A percentile compares a stretch with the other conserved stretches of the same genome.
Conservation (phyloP, 2,113 vertebrate genomes). For the Ochotona curzoniae region DNA sequence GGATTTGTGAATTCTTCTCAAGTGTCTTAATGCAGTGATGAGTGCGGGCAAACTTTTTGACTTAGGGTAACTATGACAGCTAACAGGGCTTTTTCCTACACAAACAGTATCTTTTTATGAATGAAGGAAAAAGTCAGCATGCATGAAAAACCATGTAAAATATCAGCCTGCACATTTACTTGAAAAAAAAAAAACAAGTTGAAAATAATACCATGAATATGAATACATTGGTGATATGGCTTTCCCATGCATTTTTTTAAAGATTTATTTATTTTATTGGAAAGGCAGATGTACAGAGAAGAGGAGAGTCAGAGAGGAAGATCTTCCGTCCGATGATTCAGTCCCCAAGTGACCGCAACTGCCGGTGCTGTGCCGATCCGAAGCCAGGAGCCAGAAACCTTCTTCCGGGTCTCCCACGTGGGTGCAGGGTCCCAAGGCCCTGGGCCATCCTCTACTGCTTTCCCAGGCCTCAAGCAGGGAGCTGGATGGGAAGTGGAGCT, state of each 20-base stretch:
- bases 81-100: background rate
- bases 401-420: too few relatives aligned
- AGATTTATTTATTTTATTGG: too few relatives aligned
- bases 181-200: background rate
- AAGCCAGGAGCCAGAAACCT: too few relatives aligned
- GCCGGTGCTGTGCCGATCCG: too few relatives aligned
- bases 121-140: slow-evolving; percentile 17
- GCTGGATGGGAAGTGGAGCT: too few relatives aligned
- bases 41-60: background rate
- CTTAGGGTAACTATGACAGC: background rate
- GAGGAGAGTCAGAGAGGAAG: too few relatives aligned
- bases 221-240: background rate
- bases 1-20: slow-evolving; percentile 24
- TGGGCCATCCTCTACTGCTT: too few relatives aligned
- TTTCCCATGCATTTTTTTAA: background rate
- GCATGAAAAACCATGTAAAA: background rate
- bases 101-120: slow-evolving; percentile 10
- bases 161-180: background rate
- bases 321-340: too few relatives aligned
- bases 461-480: too few relatives aligned
- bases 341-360: too few relatives aligned
- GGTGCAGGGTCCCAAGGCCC: too few relatives aligned
- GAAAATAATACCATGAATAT: background rate
- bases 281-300: too few relatives aligned
- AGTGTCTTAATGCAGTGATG: background rate